Conservation (phyloP, 2,113 vertebrate species). For the Esox niger region DNA sequence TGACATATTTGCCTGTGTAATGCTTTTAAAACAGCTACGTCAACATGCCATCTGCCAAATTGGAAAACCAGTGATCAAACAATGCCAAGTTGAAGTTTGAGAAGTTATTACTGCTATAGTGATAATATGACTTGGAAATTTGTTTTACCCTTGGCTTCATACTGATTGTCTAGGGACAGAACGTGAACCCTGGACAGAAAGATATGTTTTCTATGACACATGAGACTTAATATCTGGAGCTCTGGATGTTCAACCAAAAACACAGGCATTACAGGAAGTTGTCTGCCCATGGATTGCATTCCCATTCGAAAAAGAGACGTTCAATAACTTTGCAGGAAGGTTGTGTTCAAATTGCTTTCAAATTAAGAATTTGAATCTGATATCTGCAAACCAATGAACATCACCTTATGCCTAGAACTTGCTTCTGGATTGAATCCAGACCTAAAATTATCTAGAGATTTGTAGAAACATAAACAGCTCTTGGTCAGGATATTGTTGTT, state of each 20-base stretch:
- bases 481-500: neutral
- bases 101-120: neutral
- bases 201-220: neutral
- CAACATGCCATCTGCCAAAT: conserved; percentile 53
- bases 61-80: conserved; percentile 44
- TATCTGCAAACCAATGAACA: too few relatives aligned
- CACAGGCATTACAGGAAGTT: conserved; percentile 3
- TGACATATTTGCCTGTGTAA: conserved; percentile 50
- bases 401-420: too few relatives aligned
- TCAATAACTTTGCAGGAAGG: too few relatives aligned
- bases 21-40: conserved; percentile 60
- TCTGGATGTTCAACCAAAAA: neutral
- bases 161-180: conserved; percentile 30
- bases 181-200: conserved; percentile 1
- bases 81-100: conserved; percentile 44
- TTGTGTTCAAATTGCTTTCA: too few relatives aligned
- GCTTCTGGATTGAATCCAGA: too few relatives aligned
- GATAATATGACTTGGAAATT: conserved; percentile 36
- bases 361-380: too few relatives aligned
- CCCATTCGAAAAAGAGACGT: conserved; percentile 19
- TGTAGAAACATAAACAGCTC: neutral
- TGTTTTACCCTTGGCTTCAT: conserved; percentile 30
- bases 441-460: neutral
- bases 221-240: conserved; percentile 8
- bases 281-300: neutral